A percentile compares a stretch with the other conserved stretches of the same genome.
Evolutionary conservation across 2,113 vertebrate genomes (phyloP).

Genomic region (Cyprinodon variegatus): DNA sequence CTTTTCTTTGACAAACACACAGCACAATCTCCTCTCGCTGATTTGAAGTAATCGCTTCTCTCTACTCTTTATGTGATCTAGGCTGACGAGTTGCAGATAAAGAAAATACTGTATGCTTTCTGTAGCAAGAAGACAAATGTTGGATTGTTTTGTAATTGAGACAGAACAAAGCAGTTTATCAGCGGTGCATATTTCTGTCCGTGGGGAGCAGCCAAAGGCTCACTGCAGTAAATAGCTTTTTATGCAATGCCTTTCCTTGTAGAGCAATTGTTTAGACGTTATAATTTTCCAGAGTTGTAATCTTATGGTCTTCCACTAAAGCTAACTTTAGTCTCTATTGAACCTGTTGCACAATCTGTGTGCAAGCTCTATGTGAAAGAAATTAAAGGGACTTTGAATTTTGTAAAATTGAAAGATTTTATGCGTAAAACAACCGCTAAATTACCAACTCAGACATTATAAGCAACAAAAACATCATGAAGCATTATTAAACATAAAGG

Average conservation of each 20-base stretch:
- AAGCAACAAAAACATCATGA: not conserved
- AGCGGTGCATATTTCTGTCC: constrained; percentile 43
- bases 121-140: constrained; percentile 10
- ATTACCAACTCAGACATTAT: not conserved
- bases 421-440: not conserved
- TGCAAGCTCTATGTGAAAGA: constrained; percentile 45
- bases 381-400: constrained; percentile 34
- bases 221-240: constrained; percentile 22
- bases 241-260: constrained; percentile 35
- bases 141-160: constrained; percentile 8
- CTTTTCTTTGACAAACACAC: not conserved
- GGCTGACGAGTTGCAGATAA: not conserved
- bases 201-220: constrained; percentile 35
- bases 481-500: too few relatives aligned
- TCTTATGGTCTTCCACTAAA: constrained; percentile 49
- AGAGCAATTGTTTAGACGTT: constrained; percentile 57
- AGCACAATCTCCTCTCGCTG: not conserved
- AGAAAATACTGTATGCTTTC: not conserved
- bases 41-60: not conserved
- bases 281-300: constrained; percentile 60
- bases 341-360: constrained; percentile 31
- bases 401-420: constrained; percentile 17
- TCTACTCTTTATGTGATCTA: not conserved
- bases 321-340: constrained; percentile 40
- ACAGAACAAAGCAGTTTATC: constrained; percentile 8